phyloP scores from a whole-genome alignment of 2,113 vertebrate genomes.

The Malurus melanocephalus region DNA sequence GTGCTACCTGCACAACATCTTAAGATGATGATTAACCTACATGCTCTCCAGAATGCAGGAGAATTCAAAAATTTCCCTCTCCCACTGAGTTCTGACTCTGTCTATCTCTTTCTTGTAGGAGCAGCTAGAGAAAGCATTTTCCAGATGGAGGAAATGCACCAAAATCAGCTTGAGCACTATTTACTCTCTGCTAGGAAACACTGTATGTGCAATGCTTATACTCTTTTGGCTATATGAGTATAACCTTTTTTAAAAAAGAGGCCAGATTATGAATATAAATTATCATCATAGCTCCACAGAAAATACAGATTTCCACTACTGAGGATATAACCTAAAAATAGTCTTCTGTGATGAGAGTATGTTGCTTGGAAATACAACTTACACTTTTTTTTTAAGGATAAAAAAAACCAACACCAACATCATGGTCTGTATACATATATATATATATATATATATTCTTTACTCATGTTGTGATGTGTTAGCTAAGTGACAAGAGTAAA shows the following conservation, averaged over 20 bases:
- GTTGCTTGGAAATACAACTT: background rate
- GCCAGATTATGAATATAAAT: background rate
- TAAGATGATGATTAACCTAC: conserved; percentile 8
- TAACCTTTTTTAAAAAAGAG: background rate
- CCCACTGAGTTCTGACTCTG: background rate
- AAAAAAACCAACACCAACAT: background rate
- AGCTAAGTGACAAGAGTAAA: background rate
- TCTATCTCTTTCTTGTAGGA: background rate
- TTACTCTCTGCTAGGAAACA: background rate
- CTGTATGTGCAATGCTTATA: background rate
- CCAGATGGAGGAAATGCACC: background rate
- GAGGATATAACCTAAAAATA: background rate
- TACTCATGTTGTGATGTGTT: background rate
- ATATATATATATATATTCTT: background rate
- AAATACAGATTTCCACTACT: background rate
- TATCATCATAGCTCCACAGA: background rate
- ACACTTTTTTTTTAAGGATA: background rate
- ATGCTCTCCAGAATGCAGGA: background rate
- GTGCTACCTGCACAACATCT: background rate
- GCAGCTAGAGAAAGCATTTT: background rate
- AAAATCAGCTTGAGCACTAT: background rate
- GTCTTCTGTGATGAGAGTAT: background rate
- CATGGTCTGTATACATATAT: background rate
- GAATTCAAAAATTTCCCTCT: background rate
- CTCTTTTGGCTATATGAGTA: background rate